Conservation (phyloP, 1,140 invertebrate species). For the Cherax destructor region DNA sequence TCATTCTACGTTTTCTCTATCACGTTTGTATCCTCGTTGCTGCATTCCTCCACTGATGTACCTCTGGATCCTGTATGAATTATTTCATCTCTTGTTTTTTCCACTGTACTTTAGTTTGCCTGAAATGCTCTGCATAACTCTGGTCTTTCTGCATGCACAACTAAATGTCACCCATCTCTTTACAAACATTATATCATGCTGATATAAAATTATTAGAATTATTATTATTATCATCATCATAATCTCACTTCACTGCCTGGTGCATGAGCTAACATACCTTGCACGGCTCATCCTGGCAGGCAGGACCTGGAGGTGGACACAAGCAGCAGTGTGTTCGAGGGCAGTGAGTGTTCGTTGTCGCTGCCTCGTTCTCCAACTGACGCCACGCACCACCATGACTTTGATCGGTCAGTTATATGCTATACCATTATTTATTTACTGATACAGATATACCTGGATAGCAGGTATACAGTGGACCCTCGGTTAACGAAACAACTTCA, state of each 20-base stretch:
- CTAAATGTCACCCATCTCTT: too few species aligned
- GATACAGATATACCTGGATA: too few species aligned
- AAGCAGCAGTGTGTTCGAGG: constrained; percentile 74
- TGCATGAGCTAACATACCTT: neutral
- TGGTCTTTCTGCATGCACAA: too few species aligned
- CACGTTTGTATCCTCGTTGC: neutral
- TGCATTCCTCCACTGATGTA: neutral
- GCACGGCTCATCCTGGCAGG: constrained; percentile 22
- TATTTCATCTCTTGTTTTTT: too few species aligned
- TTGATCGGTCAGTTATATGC: constrained; percentile 48
- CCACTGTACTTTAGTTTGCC: neutral
- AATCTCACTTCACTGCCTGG: neutral
- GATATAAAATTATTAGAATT: too few species aligned
- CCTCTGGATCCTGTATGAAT: neutral
- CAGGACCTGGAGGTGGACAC: constrained; percentile 74
- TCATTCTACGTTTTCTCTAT: neutral
- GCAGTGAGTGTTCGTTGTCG: constrained; percentile 73
- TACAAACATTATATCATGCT: too few species aligned
- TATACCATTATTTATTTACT: too few species aligned
- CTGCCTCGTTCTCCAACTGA: constrained; percentile 66
- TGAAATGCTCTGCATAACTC: too few species aligned
- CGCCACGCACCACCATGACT: constrained; percentile 43
- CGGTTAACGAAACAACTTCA: too few species aligned
- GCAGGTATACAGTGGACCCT: too few species aligned
- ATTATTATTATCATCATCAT: neutral